Conservation (phyloP, 2,888 invertebrate genomes). For the Chrysina gloriosa region DNA sequence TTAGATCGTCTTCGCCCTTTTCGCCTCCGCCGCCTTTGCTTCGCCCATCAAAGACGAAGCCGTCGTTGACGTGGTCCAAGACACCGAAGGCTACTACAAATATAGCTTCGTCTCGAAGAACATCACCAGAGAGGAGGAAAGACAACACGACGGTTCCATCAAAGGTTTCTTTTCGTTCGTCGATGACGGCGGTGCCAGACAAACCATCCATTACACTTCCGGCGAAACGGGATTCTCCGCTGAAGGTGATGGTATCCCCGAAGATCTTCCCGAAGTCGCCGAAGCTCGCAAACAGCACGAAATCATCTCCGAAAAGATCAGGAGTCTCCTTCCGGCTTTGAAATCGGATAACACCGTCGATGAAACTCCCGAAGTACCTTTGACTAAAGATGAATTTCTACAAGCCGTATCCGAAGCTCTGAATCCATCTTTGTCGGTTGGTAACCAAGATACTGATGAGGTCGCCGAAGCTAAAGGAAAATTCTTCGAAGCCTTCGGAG, state of each 20-base stretch:
- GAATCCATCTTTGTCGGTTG: conserved; percentile 12
- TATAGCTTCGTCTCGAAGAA: conserved; percentile 34
- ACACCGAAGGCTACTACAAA: conserved; percentile 33
- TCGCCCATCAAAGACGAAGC: conserved; percentile 26
- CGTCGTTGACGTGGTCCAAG: conserved; percentile 32
- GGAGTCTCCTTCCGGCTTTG: conserved; percentile 30
- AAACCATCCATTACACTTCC: conserved; percentile 39
- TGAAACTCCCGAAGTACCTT: conserved; percentile 26
- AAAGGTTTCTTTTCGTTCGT: conserved; percentile 37
- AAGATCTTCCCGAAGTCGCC: conserved; percentile 37
- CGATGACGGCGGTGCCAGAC: conserved; percentile 34
- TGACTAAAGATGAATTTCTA: conserved; percentile 35
- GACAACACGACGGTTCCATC: conserved; percentile 36
- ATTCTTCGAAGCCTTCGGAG: conserved; percentile 30
- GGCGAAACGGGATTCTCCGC: conserved; percentile 38
- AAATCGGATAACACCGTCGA: conserved; percentile 33
- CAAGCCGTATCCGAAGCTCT: conserved; percentile 29
- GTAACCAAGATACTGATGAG: conserved; percentile 30
- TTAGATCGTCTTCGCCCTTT: conserved; percentile 15
- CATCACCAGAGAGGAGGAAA: conserved; percentile 38
- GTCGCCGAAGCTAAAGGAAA: conserved; percentile 34
- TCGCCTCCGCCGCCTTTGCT: conserved; percentile 18
- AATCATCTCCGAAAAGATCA: conserved; percentile 30
- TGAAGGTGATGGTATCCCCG: conserved; percentile 22
- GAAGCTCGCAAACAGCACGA: conserved; percentile 35